phyloP scores from a whole-genome alignment of 2,888 invertebrate genomes.

The Crioceris asparagi region DNA sequence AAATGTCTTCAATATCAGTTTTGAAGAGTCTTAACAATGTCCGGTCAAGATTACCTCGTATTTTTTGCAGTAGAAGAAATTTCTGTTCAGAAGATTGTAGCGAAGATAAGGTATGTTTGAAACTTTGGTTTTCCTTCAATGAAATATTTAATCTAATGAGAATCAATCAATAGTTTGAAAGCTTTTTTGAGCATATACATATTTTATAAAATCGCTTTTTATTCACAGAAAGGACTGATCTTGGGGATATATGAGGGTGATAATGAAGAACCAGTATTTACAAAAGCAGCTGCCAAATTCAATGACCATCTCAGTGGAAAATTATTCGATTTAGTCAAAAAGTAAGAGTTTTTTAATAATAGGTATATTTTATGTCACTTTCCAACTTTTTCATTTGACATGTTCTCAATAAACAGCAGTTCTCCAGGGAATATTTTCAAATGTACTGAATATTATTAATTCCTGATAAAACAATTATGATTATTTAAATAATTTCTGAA shows the following conservation, averaged over 20 bases:
- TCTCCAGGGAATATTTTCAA: no score
- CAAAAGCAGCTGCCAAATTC: slow-evolving; percentile 41
- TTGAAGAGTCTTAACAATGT: slow-evolving; percentile 19
- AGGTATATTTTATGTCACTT: no score
- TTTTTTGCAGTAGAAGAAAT: slow-evolving; percentile 13
- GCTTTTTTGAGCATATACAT: no score
- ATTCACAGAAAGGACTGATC: slow-evolving; percentile 44
- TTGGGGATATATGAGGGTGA: slow-evolving; percentile 43
- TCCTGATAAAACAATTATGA: no score
- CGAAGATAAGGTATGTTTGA: slow-evolving; percentile 19
- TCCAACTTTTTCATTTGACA: no score
- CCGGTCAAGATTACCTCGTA: slow-evolving; percentile 15
- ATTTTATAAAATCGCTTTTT: background rate
- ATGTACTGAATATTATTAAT: no score
- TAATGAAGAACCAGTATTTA: slow-evolving; percentile 39
- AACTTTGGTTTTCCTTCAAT: background rate
- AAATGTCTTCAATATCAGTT: slow-evolving; percentile 17
- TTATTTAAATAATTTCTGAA: no score
- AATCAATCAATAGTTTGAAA: background rate
- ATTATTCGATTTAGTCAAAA: slow-evolving; percentile 40
- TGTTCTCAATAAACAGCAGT: no score
- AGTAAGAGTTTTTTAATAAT: slow-evolving; percentile 35
- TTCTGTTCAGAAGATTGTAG: slow-evolving; percentile 21
- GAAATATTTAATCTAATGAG: background rate
- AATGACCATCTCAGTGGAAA: slow-evolving; percentile 44